These are phyloP conservation scores for Eupithecia vulgata DNA, from an alignment of 2,888 invertebrate species.

Conservation along the genomic window DNA sequence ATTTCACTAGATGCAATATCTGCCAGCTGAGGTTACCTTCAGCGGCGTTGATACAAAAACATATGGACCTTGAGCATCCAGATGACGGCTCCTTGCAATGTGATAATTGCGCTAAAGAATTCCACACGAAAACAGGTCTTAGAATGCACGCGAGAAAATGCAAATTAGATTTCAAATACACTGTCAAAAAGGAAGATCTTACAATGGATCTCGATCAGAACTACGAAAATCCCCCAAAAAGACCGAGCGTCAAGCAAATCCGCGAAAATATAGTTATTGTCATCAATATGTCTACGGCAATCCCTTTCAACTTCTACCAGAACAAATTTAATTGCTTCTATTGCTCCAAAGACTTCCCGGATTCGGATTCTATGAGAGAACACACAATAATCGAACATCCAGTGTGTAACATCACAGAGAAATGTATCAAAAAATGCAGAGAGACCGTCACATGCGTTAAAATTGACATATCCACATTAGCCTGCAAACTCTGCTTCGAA, in stretches of 20 bases:
- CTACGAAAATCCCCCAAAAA: slow-evolving; percentile 61
- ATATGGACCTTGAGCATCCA: slow-evolving; percentile 73
- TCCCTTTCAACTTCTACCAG: slow-evolving; percentile 78
- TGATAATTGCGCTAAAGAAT: slow-evolving; percentile 70
- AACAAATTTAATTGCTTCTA: slow-evolving; percentile 80
- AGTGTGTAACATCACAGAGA: slow-evolving; percentile 69
- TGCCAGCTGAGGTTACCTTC: slow-evolving; percentile 73
- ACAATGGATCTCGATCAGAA: slow-evolving; percentile 67
- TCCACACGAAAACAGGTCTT: slow-evolving; percentile 75
- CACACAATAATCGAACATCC: slow-evolving; percentile 74
- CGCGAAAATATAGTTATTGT: slow-evolving; percentile 74
- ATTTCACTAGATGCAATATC: slow-evolving; percentile 70
- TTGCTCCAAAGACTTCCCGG: slow-evolving; percentile 76
- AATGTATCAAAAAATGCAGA: slow-evolving; percentile 74
- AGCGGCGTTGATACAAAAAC: slow-evolving; percentile 72
- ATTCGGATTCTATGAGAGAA: slow-evolving; percentile 72
- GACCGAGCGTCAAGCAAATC: slow-evolving; percentile 75
- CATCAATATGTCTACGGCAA: slow-evolving; percentile 77
- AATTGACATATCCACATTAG: slow-evolving; percentile 71
- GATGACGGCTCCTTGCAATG: slow-evolving; percentile 74
- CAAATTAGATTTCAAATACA: slow-evolving; percentile 61
- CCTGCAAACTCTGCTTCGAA: slow-evolving; percentile 76
- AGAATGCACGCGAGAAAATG: slow-evolving; percentile 75
- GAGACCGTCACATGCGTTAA: slow-evolving; percentile 78
- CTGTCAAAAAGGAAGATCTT: slow-evolving; percentile 66